phyloP scores from a whole-genome alignment of 2,888 invertebrate species.

The Lutraria lutraria region DNA sequence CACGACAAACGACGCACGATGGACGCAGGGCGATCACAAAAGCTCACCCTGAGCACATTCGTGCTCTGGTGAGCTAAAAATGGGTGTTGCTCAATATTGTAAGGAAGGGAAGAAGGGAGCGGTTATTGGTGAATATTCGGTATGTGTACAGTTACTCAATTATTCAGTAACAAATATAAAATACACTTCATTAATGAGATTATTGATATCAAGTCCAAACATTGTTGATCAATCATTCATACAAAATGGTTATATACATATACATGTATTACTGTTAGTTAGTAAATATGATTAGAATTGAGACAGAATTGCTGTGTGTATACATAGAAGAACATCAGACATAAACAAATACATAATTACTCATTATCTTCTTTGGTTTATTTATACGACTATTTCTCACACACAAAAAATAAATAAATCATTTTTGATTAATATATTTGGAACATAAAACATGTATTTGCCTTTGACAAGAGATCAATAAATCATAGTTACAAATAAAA shows the following conservation, averaged over 20 bases:
- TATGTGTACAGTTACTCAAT: neutral
- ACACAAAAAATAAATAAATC: neutral
- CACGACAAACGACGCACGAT: too few species aligned
- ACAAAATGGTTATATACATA: neutral
- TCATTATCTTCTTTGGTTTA: neutral
- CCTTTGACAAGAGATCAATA: neutral
- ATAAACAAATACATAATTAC: too few species aligned
- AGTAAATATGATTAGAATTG: neutral
- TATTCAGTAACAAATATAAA: neutral
- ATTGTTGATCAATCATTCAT: neutral
- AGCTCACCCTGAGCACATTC: too few species aligned
- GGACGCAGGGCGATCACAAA: too few species aligned
- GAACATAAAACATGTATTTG: neutral
- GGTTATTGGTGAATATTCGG: too few species aligned
- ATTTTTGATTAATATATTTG: neutral
- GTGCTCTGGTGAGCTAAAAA: too few species aligned
- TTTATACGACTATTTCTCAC: neutral
- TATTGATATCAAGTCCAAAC: neutral
- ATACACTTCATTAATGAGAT: neutral
- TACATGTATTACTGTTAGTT: too few species aligned
- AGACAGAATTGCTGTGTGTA: neutral
- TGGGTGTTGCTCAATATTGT: too few species aligned
- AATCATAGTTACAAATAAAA: too few species aligned
- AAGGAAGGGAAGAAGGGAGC: too few species aligned
- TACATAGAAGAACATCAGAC: neutral